phyloP scores from a whole-genome alignment of 1,140 invertebrate species.

The Diachasmimorpha longicaudata region DNA sequence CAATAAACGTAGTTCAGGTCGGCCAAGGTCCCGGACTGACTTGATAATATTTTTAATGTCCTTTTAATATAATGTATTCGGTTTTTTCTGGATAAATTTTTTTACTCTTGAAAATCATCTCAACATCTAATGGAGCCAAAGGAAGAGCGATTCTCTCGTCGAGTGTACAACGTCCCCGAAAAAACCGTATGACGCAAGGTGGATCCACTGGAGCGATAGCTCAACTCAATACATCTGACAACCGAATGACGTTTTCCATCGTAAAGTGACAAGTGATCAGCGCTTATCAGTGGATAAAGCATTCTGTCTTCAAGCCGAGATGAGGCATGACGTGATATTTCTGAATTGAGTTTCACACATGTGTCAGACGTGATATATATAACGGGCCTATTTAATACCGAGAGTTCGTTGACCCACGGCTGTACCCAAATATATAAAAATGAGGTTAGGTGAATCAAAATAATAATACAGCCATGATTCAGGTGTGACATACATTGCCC shows the following conservation, averaged over 20 bases:
- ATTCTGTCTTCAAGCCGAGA: too few species aligned
- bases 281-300: too few species aligned
- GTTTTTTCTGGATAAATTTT: too few species aligned
- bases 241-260: slow-evolving; percentile 4
- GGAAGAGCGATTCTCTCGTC: neutral
- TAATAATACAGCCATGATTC: neutral
- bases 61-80: too few species aligned
- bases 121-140: neutral
- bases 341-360: too few species aligned
- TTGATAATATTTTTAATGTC: neutral
- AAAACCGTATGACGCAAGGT: neutral
- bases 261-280: too few species aligned
- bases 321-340: too few species aligned
- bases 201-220: slow-evolving; percentile 14
- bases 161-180: neutral
- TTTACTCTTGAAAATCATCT: neutral
- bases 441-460: too few species aligned
- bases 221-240: slow-evolving; percentile 2
- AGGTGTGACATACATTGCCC: neutral
- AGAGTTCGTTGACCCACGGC: neutral
- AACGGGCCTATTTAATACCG: too few species aligned
- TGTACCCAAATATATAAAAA: too few species aligned
- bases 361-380: too few species aligned
- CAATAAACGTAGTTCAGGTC: slow-evolving; percentile 39
- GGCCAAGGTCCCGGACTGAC: slow-evolving; percentile 29